phyloP scores from a whole-genome alignment of 2,888 invertebrate genomes.

The Theristus sp. region DNA sequence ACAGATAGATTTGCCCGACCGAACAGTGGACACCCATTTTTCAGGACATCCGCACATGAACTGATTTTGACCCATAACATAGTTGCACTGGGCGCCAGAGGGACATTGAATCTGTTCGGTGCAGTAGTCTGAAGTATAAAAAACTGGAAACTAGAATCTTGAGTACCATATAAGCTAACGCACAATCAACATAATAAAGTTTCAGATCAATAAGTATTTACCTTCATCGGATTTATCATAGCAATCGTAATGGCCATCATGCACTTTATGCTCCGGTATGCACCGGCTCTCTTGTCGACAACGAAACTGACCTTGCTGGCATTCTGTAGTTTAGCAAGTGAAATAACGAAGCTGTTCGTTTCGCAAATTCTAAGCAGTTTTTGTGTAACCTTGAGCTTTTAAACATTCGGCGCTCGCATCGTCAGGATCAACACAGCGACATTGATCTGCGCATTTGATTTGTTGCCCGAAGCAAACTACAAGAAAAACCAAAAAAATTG shows the following conservation, averaged over 20 bases:
- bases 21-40: neutral
- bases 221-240: conserved; percentile 13
- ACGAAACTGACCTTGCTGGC: conserved; percentile 13
- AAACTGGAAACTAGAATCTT: too few relatives aligned
- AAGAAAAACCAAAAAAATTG: neutral
- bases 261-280: conserved; percentile 10
- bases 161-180: neutral
- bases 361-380: neutral
- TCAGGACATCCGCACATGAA: neutral
- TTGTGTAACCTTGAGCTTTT: neutral
- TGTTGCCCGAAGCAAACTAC: neutral
- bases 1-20: neutral
- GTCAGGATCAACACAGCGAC: neutral
- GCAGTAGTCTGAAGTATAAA: neutral
- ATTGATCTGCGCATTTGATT: neutral
- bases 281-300: conserved; percentile 14
- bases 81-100: neutral
- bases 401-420: neutral
- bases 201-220: neutral
- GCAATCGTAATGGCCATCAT: conserved; percentile 16
- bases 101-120: neutral
- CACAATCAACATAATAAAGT: neutral
- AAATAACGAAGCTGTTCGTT: neutral
- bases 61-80: neutral
- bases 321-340: conserved; percentile 5